These are phyloP conservation scores for Tylochromis polylepis DNA, from an alignment of 2,113 vertebrate species.

Conservation along the genomic window DNA sequence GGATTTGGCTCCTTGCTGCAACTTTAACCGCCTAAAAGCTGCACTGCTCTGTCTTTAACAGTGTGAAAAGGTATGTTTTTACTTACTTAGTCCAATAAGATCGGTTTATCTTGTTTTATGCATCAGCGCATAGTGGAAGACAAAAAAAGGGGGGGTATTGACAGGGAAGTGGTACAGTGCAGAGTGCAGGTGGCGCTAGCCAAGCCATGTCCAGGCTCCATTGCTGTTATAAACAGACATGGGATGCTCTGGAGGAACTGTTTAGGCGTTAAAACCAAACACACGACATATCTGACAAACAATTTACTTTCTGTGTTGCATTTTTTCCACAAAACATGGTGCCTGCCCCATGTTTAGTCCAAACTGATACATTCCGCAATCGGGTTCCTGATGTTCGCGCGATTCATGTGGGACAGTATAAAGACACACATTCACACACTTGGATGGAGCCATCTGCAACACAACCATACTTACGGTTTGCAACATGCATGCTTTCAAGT, in stretches of 20 bases:
- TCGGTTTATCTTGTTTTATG: neutral
- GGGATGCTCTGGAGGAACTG: slow-evolving; percentile 63
- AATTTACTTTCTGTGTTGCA: slow-evolving; percentile 66
- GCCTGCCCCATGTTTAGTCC: slow-evolving; percentile 41
- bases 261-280: slow-evolving; percentile 77
- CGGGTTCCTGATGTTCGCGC: slow-evolving; percentile 19
- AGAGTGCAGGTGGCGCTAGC: slow-evolving; percentile 51
- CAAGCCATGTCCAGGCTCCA: slow-evolving; percentile 14
- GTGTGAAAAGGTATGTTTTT: neutral
- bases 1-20: neutral
- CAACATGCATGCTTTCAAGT: neutral
- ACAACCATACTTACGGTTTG: neutral
- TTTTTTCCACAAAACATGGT: slow-evolving; percentile 62
- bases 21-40: neutral
- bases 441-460: neutral
- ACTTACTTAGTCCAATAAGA: neutral
- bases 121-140: neutral
- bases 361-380: slow-evolving; percentile 55
- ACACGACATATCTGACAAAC: slow-evolving; percentile 73
- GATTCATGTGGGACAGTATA: neutral
- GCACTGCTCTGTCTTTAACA: neutral
- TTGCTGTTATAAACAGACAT: slow-evolving; percentile 62
- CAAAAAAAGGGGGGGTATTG: neutral
- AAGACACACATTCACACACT: neutral
- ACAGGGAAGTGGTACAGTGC: neutral